phyloP scores from a whole-genome alignment of 2,797 vertebrate species.

The Enteromius fasciolatus region DNA sequence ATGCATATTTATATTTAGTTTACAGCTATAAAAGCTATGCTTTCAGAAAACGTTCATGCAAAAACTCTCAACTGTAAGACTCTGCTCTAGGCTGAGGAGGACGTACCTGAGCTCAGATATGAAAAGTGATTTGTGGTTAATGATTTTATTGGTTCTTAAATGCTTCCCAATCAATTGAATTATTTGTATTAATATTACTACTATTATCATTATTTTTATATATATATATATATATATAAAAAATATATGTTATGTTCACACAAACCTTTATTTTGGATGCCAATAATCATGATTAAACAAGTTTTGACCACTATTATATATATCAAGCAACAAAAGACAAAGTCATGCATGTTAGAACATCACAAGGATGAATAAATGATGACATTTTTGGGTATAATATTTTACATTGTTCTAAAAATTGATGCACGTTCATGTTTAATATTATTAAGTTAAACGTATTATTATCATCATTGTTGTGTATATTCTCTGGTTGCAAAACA shows the following conservation, averaged over 20 bases:
- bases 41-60: not conserved
- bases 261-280: too few species aligned
- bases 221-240: too few species aligned
- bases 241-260: too few species aligned
- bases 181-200: too few species aligned
- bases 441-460: too few species aligned
- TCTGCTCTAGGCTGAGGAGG: conserved; percentile 1
- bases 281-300: too few species aligned
- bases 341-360: not conserved
- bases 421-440: too few species aligned
- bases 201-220: too few species aligned
- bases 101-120: not conserved
- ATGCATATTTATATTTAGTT: not conserved
- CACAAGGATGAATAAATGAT: too few species aligned
- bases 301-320: too few species aligned
- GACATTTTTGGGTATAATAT: not conserved
- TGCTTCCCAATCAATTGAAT: not conserved
- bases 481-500: not conserved
- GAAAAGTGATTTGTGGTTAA: not conserved
- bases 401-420: not conserved
- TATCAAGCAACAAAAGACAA: too few species aligned
- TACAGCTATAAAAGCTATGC: not conserved
- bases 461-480: too few species aligned
- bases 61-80: not conserved
- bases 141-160: not conserved